These are phyloP conservation scores for Phylloscopus collybita DNA, from an alignment of 2,797 vertebrate species.

Conservation along the genomic window DNA sequence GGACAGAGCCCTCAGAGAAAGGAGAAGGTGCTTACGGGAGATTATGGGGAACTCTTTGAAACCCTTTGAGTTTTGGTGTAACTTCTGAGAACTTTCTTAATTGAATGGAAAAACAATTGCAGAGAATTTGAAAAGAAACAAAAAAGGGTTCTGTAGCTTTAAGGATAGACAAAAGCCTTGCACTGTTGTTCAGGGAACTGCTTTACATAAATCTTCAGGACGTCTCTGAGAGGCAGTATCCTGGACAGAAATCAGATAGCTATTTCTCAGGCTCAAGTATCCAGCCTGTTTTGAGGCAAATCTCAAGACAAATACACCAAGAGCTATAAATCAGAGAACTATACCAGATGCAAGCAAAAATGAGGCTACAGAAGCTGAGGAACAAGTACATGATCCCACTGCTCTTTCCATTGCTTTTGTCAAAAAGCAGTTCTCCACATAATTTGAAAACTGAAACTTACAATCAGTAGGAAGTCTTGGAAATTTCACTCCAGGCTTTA, in stretches of 20 bases:
- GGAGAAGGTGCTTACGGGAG: rapidly evolving
- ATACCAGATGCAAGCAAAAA: neutral
- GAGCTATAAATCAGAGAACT: neutral
- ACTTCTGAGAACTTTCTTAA: neutral
- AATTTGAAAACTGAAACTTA: neutral
- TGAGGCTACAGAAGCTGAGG: neutral
- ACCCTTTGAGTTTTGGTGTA: neutral
- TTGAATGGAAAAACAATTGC: neutral
- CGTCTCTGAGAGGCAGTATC: neutral
- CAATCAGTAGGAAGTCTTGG: neutral
- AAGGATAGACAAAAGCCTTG: neutral
- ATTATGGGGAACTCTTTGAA: neutral
- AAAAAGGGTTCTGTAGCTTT: neutral
- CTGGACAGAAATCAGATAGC: neutral
- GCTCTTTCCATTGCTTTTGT: neutral
- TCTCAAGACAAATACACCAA: neutral
- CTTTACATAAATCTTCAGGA: neutral
- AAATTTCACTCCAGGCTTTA: neutral
- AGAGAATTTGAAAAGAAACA: neutral
- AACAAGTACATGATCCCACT: neutral
- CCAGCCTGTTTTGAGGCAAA: neutral
- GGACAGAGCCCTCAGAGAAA: neutral
- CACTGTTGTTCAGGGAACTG: neutral
- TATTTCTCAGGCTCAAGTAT: neutral
- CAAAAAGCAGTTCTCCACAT: neutral